Conservation (phyloP, 2,113 vertebrate species). For the human (Homo sapiens) region DNA sequence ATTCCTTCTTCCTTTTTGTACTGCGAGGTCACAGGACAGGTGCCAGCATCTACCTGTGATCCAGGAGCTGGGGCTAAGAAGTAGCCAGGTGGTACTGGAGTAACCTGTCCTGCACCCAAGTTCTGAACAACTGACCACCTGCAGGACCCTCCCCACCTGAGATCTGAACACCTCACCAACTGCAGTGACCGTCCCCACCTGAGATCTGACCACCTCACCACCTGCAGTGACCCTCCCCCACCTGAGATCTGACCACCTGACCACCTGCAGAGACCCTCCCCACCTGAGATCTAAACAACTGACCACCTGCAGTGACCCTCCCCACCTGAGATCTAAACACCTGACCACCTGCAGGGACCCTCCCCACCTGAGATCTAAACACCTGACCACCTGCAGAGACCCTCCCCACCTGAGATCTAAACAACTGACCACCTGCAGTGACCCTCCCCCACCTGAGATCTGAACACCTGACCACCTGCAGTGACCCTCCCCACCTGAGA, state of each 20-base stretch:
- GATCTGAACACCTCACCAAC: too few species aligned
- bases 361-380: not conserved
- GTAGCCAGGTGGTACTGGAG: too few species aligned
- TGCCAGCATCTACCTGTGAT: too few species aligned
- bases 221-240: not conserved
- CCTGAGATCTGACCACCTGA: not conserved
- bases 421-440: not conserved
- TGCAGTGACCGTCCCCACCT: not conserved
- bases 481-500: not conserved
- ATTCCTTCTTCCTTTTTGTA: too few species aligned
- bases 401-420: too few species aligned
- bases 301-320: not conserved
- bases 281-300: not conserved
- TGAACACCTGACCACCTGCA: not conserved
- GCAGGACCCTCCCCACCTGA: not conserved
- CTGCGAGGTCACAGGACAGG: too few species aligned
- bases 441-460: accelerated
- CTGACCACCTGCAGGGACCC: not conserved
- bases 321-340: accelerated
- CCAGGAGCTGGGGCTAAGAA: too few species aligned
- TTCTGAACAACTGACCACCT: not conserved
- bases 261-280: too few species aligned
- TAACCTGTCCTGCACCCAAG: too few species aligned
- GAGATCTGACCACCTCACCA: not conserved
- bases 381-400: too few species aligned